These are phyloP conservation scores for Lerema accius DNA, from an alignment of 1,140 invertebrate genomes.

Conservation along the genomic window DNA sequence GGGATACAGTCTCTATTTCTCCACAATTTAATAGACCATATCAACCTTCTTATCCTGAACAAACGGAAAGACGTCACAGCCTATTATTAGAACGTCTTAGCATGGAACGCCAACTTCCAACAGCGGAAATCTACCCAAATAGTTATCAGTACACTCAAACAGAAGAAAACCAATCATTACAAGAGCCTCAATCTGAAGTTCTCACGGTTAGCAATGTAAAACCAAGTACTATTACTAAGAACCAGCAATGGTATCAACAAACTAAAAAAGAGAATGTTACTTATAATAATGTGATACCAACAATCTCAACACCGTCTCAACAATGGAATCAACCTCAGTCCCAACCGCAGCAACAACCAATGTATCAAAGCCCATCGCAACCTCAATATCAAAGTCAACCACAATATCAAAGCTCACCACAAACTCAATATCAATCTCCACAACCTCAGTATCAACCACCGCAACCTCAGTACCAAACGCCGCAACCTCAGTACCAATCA, in stretches of 20 bases:
- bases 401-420: slow-evolving; percentile 34
- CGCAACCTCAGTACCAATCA: slow-evolving; percentile 31
- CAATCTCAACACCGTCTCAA: slow-evolving; percentile 41
- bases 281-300: slow-evolving; percentile 54
- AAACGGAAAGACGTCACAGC: slow-evolving; percentile 71
- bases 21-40: slow-evolving; percentile 59
- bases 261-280: slow-evolving; percentile 53
- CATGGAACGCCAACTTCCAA: slow-evolving; percentile 65
- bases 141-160: slow-evolving; percentile 54
- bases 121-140: slow-evolving; percentile 64
- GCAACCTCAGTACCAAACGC: slow-evolving; percentile 47
- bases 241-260: slow-evolving; percentile 76
- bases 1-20: slow-evolving; percentile 55
- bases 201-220: slow-evolving; percentile 73
- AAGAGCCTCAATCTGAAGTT: slow-evolving; percentile 72
- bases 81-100: slow-evolving; percentile 71
- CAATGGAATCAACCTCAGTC: slow-evolving; percentile 46
- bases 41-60: slow-evolving; percentile 58
- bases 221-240: slow-evolving; percentile 69
- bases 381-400: slow-evolving; percentile 40
- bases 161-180: slow-evolving; percentile 61
- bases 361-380: slow-evolving; percentile 43
- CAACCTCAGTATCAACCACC: slow-evolving; percentile 35
- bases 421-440: slow-evolving; percentile 37
- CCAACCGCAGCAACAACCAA: slow-evolving; percentile 41